Conservation (phyloP, 2,888 invertebrate species). For the Eristalinus sepulchralis region DNA sequence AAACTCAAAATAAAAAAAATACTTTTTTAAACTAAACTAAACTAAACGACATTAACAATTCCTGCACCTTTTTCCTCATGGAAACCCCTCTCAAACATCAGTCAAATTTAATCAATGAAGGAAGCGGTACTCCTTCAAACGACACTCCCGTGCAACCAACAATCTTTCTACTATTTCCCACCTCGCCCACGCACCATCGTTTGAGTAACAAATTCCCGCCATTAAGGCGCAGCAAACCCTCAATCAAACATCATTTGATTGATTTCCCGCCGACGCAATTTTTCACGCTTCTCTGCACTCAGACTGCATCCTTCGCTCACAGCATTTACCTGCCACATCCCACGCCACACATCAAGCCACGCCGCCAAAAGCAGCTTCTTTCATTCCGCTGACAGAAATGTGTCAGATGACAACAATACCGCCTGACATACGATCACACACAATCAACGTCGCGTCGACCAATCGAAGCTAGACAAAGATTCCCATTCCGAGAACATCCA, state of each 20-base stretch:
- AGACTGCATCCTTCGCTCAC: background rate
- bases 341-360: background rate
- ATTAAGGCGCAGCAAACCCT: background rate
- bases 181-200: background rate
- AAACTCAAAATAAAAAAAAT: no score
- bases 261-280: slow-evolving; percentile 22
- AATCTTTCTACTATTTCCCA: background rate
- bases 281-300: slow-evolving; percentile 27
- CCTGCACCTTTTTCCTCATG: no score
- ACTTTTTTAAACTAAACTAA: no score
- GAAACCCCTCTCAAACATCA: no score
- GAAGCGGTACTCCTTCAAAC: background rate
- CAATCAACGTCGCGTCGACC: slow-evolving; percentile 34
- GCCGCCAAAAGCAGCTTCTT: slow-evolving; percentile 33
- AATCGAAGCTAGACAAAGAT: slow-evolving; percentile 33
- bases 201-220: background rate
- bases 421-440: slow-evolving; percentile 6
- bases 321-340: slow-evolving; percentile 8
- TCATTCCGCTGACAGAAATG: slow-evolving; percentile 56
- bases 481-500: background rate
- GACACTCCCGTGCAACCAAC: background rate
- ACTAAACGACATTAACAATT: no score
- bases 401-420: slow-evolving; percentile 51
- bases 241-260: slow-evolving; percentile 31
- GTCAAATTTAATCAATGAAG: no score